A percentile compares a stretch with the other conserved stretches of the same genome.
phyloP scores from a whole-genome alignment of 2,113 vertebrate species.

The Zosterops japonicus region DNA sequence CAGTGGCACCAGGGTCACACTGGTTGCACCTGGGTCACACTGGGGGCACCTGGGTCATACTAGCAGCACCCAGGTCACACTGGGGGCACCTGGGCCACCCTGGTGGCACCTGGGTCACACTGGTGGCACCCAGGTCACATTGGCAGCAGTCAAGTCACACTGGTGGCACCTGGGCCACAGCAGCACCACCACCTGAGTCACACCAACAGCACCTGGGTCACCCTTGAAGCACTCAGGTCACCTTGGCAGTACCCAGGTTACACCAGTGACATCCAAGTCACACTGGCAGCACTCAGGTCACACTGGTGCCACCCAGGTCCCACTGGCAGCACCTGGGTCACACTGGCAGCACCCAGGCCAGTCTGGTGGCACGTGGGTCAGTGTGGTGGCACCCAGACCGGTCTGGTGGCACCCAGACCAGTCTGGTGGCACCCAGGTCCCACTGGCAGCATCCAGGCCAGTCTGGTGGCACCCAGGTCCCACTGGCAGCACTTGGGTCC shows the following conservation, averaged over 20 bases:
- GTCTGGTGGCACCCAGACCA: not conserved
- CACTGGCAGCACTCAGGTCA: not conserved
- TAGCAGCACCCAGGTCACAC: not conserved
- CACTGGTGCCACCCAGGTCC: not conserved
- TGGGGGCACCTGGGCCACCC: not conserved
- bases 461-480: not conserved
- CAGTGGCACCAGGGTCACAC: not conserved
- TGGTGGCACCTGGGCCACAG: not conserved
- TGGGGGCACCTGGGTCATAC: too few relatives aligned
- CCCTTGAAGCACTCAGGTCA: not conserved
- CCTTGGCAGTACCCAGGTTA: not conserved
- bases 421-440: not conserved
- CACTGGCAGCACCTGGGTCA: rapidly evolving
- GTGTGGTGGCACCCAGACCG: not conserved
- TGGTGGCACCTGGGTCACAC: not conserved
- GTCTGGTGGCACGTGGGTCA: too few relatives aligned
- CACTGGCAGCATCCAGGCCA: too few relatives aligned
- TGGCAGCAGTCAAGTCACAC: not conserved
- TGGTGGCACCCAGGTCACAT: rapidly evolving
- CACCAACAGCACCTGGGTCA: not conserved
- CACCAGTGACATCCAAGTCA: not conserved
- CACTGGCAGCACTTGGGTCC: not conserved
- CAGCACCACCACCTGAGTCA: too few relatives aligned
- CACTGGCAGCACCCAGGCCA: too few relatives aligned
- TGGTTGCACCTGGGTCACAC: not conserved